These are phyloP conservation scores for Phymanthus crucifer DNA, from an alignment of 92 coral and sea anemone genomes.

Conservation along the genomic window DNA sequence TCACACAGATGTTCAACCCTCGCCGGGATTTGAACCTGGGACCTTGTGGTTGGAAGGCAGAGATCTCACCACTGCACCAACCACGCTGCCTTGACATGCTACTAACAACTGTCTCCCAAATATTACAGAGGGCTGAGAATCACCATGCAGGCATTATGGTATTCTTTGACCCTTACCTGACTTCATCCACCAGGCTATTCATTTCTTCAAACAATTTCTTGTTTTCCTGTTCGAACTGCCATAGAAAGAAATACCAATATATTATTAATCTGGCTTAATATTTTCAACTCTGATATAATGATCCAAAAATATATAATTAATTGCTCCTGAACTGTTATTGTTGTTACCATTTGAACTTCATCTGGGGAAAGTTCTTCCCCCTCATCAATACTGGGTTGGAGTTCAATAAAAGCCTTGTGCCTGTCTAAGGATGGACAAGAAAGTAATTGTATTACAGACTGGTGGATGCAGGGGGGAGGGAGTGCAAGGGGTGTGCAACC, in stretches of 20 bases:
- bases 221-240: conserved; percentile 96
- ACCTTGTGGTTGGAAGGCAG: too few species aligned
- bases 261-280: not conserved
- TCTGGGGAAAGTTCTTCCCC: conserved; percentile 79
- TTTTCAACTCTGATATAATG: not conserved
- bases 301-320: not conserved
- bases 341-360: conserved; percentile 85
- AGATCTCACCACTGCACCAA: too few species aligned
- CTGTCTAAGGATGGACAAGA: not conserved
- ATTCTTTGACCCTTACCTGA: conserved; percentile 57
- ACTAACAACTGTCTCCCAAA: too few species aligned
- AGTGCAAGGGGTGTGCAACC: too few species aligned
- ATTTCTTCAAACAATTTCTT: conserved; percentile 90
- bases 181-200: conserved; percentile 99
- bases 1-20: too few species aligned
- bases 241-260: not conserved
- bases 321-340: not conserved
- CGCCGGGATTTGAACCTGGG: too few species aligned
- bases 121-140: too few species aligned
- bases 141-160: too few species aligned
- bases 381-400: conserved; percentile 45
- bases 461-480: too few species aligned
- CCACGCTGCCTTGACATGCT: too few species aligned
- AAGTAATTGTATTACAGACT: too few species aligned
- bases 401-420: conserved; percentile 12